Evolutionary conservation across 1,140 invertebrate species (phyloP).

Genomic region (Zaprionus tsacasi): DNA sequence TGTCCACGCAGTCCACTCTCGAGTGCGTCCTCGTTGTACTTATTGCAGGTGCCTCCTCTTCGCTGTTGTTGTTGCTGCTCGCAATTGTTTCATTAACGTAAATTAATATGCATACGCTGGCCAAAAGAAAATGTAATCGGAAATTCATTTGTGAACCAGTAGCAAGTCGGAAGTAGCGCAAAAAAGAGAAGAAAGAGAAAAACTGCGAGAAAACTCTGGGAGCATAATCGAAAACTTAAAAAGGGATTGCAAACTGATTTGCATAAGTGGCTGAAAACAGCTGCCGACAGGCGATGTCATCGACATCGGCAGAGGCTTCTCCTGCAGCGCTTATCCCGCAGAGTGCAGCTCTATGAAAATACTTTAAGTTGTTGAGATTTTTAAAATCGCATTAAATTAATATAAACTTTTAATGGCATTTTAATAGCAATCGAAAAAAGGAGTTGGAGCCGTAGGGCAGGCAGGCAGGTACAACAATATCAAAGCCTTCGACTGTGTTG

Average conservation of each 20-base stretch:
- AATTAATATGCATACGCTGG: constrained; percentile 75
- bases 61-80: constrained; percentile 17
- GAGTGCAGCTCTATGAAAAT: constrained; percentile 9
- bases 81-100: constrained; percentile 79
- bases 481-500: background rate
- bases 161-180: background rate
- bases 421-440: background rate
- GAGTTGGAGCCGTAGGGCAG: background rate
- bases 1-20: background rate
- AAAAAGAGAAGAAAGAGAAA: constrained; percentile 4
- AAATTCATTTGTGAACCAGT: constrained; percentile 64
- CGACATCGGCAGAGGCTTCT: background rate
- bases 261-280: constrained; percentile 70
- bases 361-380: constrained; percentile 7
- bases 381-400: constrained; percentile 24
- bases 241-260: constrained; percentile 73
- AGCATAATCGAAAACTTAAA: constrained; percentile 75
- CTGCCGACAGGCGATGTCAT: constrained; percentile 48
- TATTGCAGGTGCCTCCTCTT: background rate
- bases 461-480: background rate
- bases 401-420: constrained; percentile 9
- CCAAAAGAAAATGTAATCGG: constrained; percentile 70
- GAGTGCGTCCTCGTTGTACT: background rate
- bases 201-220: constrained; percentile 4
- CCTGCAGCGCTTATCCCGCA: background rate